Conservation (phyloP, 2,113 vertebrate species). For the Ia io region DNA sequence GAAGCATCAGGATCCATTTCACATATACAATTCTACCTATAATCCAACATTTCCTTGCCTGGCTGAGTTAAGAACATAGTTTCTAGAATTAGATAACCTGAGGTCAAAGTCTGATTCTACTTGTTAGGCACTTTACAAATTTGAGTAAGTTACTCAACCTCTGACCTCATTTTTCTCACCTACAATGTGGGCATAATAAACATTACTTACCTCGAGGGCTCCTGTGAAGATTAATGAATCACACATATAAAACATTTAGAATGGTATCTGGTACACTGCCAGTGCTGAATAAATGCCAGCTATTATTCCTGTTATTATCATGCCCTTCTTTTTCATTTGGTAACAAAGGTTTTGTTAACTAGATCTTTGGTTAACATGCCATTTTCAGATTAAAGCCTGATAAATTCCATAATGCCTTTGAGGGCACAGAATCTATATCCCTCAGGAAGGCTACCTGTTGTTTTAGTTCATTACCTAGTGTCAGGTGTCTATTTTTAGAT, state of each 20-base stretch:
- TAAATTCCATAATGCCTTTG: neutral
- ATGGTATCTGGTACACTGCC: neutral
- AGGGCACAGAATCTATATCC: neutral
- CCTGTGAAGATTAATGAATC: neutral
- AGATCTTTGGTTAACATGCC: neutral
- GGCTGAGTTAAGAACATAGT: neutral
- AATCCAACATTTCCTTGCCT: neutral
- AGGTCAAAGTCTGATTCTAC: neutral
- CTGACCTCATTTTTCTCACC: neutral
- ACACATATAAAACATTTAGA: neutral
- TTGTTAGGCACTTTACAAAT: neutral
- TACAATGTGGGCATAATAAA: neutral
- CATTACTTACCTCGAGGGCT: neutral
- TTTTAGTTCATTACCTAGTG: neutral
- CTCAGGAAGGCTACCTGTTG: neutral
- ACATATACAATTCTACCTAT: neutral
- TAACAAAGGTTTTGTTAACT: neutral
- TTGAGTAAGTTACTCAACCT: neutral
- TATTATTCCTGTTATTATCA: neutral
- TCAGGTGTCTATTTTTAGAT: neutral
- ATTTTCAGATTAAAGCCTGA: constrained; percentile 4
- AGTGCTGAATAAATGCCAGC: neutral
- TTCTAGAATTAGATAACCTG: neutral
- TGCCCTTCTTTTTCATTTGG: neutral
- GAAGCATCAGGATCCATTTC: neutral